A percentile compares a stretch with the other conserved stretches of the same genome.
Evolutionary conservation across 2,888 invertebrate genomes (phyloP).

Genomic region (Sarcophaga carnaria): DNA sequence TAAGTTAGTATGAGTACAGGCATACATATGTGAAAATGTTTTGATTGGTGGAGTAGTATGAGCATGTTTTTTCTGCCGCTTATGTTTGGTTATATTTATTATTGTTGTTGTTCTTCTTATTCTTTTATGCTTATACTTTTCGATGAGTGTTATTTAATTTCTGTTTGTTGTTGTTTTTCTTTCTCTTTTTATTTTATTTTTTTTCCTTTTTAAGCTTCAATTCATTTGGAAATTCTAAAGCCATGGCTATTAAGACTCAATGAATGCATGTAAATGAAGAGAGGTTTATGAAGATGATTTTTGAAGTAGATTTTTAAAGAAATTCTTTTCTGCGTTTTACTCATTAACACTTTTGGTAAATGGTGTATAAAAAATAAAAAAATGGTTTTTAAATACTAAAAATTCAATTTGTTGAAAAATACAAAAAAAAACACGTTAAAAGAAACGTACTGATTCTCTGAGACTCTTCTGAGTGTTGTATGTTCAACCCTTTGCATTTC

Average conservation of each 20-base stretch:
- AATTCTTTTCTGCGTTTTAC: constrained; percentile 31
- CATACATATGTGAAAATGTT: constrained; percentile 58
- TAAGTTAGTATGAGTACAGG: constrained; percentile 9
- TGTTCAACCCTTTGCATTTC: constrained; percentile 30
- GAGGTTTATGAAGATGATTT: constrained; percentile 55
- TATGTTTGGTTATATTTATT: constrained; percentile 14
- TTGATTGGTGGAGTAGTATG: constrained; percentile 52
- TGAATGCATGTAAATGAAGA: constrained; percentile 39
- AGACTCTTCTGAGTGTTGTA: neutral
- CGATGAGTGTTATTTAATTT: constrained; percentile 59
- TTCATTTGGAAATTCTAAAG: constrained; percentile 64
- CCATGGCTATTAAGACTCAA: constrained; percentile 60
- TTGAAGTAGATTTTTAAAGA: constrained; percentile 57
- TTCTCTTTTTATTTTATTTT: constrained; percentile 29
- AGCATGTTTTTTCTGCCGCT: constrained; percentile 6
- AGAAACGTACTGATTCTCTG: too few relatives aligned
- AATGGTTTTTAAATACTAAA: neutral
- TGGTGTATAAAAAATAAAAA: constrained; percentile 37
- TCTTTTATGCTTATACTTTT: constrained; percentile 13
- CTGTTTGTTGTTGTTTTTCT: constrained; percentile 18
- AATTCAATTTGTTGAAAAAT: neutral
- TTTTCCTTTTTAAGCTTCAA: constrained; percentile 56
- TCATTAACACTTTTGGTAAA: constrained; percentile 65
- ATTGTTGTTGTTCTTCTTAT: constrained; percentile 30
- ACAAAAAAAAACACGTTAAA: neutral